Conservation (phyloP, 2,113 vertebrate species). For the Gnathonemus longibarbis region DNA sequence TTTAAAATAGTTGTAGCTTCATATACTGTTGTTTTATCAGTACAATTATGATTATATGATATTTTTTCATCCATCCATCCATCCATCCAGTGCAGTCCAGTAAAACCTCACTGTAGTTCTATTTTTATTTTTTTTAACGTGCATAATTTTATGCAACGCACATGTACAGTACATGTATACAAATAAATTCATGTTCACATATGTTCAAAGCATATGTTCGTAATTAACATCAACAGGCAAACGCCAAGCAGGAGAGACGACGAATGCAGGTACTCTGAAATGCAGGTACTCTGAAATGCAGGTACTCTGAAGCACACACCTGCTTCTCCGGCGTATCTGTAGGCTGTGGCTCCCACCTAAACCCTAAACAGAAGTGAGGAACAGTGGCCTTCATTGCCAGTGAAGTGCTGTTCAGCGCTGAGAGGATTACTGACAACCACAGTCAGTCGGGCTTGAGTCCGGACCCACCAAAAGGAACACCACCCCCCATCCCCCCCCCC, state of each 20-base stretch:
- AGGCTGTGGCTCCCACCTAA: not conserved
- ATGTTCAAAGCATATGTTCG: not conserved
- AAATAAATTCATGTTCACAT: not conserved
- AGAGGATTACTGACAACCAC: conserved; percentile 4
- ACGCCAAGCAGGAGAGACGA: not conserved
- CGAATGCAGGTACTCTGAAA: too few species aligned
- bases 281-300: too few species aligned
- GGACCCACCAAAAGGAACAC: not conserved
- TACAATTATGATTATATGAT: not conserved
- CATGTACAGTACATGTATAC: not conserved
- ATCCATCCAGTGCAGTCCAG: not conserved
- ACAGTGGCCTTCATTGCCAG: not conserved
- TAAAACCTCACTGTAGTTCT: not conserved
- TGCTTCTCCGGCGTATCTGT: not conserved
- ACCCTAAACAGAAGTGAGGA: not conserved
- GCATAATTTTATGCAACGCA: not conserved
- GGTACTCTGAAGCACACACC: not conserved
- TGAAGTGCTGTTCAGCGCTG: not conserved
- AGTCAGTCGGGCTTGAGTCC: not conserved
- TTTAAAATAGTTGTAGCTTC: not conserved
- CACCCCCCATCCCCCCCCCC: too few species aligned
- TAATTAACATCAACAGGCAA: not conserved
- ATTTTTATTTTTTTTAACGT: not conserved
- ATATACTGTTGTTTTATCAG: not conserved
- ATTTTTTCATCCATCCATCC: not conserved